These are phyloP conservation scores for Argopecten irradians DNA, from an alignment of 1,140 invertebrate species.

Conservation along the genomic window DNA sequence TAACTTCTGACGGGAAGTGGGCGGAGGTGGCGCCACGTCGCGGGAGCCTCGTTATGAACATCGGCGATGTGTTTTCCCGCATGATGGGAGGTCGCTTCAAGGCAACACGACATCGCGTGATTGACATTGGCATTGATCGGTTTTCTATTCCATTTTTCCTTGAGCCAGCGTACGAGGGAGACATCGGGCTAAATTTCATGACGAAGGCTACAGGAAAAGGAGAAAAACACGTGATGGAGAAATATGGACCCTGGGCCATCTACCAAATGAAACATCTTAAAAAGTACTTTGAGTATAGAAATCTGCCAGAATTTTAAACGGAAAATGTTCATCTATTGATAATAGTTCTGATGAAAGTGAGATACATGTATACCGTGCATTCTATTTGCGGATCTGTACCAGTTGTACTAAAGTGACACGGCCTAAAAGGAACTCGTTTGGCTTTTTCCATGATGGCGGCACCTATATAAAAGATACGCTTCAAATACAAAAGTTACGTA, in stretches of 20 bases:
- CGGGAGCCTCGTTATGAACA: slow-evolving; percentile 37
- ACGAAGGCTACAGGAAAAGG: background rate
- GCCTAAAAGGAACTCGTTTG: too few species aligned
- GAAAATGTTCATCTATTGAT: too few species aligned
- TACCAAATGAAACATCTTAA: too few species aligned
- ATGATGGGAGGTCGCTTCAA: slow-evolving; percentile 44
- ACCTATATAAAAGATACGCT: too few species aligned
- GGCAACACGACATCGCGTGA: slow-evolving; percentile 41
- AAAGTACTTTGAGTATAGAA: too few species aligned
- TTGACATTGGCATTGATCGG: slow-evolving; percentile 45
- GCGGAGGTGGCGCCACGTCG: slow-evolving; percentile 25
- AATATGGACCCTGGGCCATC: slow-evolving; percentile 45
- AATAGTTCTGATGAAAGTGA: too few species aligned
- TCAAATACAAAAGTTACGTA: too few species aligned
- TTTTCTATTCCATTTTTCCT: slow-evolving; percentile 47
- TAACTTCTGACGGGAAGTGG: slow-evolving; percentile 25
- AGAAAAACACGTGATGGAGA: background rate
- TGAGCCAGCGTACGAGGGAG: slow-evolving; percentile 37
- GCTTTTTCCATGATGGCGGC: too few species aligned
- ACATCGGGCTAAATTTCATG: slow-evolving; percentile 37
- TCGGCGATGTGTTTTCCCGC: slow-evolving; percentile 32
- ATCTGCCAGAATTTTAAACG: too few species aligned
- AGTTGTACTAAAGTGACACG: too few species aligned
- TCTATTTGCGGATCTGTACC: too few species aligned
- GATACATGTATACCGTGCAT: too few species aligned